Base-by-base conservation (phyloP, 2,888 invertebrate species). In the Augiades crinisus region DNA sequence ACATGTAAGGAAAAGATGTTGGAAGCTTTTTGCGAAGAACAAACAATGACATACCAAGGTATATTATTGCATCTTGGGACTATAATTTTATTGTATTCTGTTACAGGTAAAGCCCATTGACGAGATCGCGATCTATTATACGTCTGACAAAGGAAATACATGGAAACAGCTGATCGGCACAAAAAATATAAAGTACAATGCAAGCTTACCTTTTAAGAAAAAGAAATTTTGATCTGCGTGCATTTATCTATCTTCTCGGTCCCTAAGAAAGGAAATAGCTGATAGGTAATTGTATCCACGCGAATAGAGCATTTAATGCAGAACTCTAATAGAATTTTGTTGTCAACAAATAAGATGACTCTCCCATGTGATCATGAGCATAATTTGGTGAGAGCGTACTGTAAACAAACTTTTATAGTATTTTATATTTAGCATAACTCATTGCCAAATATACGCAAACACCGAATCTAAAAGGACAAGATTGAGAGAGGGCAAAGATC, bases 41-140 rank as follows among this genome's bases (percentile, higher is more conserved):
- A 16, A 36, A 46, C 45, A 36, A 46, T 46, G 43, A 44, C 44
- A 44, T 37, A 17, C 34, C 36, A 36, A 37, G 8, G n/a, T 27
- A 36, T n/a, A 37, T 33, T 47, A 22, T 47, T 40, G 21, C 33
- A 40, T 40, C 12, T 33, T 4, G 12, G 33, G 33, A 31, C 21
- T 24, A 22, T 16, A 24, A 49, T 40, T 40, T 33, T 33, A 40
- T 40, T 40, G 14, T 38, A 33, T 33, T 22, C 21, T 31, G 10
- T 10, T 33, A 14, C 67, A 64, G 63, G 64, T 65, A 66, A 56
- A 59, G 50, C 54, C 60, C 55, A 59, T 60, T 61, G 59, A 63
- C 53, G 55, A 53, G 44, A 16, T 40, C 34, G 50, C 38, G 47
- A 53, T 57, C 47, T 33, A 44, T 53, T 54, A 53, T 51, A 56